Conservation (phyloP, 1,140 invertebrate genomes). For the Papilio xuthus region DNA sequence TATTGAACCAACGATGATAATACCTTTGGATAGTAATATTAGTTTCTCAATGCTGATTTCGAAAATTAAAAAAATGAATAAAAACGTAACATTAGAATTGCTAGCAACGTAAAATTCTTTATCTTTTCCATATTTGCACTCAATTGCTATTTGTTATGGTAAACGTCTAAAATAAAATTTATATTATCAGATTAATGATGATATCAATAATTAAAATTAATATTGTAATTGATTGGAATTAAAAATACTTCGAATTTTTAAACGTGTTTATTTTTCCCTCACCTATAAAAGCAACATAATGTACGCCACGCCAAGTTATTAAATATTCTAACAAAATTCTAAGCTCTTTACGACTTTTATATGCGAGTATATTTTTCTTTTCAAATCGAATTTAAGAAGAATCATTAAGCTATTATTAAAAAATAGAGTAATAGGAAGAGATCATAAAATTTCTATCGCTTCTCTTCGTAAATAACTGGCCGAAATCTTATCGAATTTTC, state of each 20-base stretch:
- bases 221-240: not conserved
- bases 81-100: constrained; percentile 28
- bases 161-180: too few relatives aligned
- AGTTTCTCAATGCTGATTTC: constrained; percentile 12
- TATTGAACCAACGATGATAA: constrained; percentile 23
- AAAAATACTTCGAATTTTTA: not conserved
- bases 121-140: not conserved
- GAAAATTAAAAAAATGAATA: constrained; percentile 23
- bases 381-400: too few relatives aligned
- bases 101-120: not conserved
- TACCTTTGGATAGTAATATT: constrained; percentile 22
- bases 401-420: too few relatives aligned
- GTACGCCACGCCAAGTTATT: too few relatives aligned
- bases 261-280: not conserved
- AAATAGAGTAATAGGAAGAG: not conserved
- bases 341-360: too few relatives aligned
- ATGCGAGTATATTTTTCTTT: too few relatives aligned
- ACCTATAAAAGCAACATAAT: not conserved
- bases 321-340: too few relatives aligned
- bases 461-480: not conserved
- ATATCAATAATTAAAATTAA: not conserved
- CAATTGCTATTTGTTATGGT: not conserved
- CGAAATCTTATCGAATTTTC: not conserved
- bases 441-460: not conserved
- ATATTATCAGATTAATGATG: too few relatives aligned